Conservation (phyloP, 1,140 invertebrate species). For the Druon quercuslanigerum region DNA sequence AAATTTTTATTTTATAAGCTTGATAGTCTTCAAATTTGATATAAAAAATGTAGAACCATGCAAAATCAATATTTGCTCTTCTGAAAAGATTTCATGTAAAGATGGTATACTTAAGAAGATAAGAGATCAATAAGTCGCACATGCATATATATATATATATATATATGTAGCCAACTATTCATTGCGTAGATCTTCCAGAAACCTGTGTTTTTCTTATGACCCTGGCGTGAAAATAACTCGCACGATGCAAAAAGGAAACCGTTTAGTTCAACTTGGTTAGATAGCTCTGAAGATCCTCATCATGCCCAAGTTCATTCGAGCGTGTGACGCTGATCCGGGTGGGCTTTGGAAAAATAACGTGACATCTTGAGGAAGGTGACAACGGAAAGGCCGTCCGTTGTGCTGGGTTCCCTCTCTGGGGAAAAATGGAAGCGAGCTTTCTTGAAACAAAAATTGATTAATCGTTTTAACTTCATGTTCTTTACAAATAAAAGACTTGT, state of each 20-base stretch:
- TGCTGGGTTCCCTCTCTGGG: neutral
- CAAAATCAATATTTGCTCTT: neutral
- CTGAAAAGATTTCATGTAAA: neutral
- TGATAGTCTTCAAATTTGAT: neutral
- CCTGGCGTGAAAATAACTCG: conserved; percentile 7
- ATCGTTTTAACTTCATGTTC: conserved; percentile 29
- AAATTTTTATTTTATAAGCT: too few species aligned
- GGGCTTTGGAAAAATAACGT: conserved; percentile 28
- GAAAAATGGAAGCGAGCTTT: neutral
- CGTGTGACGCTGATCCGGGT: conserved; percentile 25
- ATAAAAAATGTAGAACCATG: neutral
- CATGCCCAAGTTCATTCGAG: conserved; percentile 24
- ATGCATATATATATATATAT: neutral
- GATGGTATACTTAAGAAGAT: neutral
- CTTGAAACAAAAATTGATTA: conserved; percentile 24
- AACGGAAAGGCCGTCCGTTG: conserved; percentile 1
- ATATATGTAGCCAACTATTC: neutral
- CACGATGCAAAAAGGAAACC: neutral
- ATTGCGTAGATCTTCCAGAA: neutral
- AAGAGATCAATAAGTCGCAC: conserved; percentile 3
- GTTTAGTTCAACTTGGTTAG: conserved; percentile 21
- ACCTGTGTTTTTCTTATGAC: conserved; percentile 16
- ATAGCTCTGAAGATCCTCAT: conserved; percentile 27
- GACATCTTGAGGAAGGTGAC: conserved; percentile 25
- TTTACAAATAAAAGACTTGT: conserved; percentile 20